Evolutionary conservation across 2,797 vertebrate species (phyloP).

Genomic region (Malurus leucopterus): DNA sequence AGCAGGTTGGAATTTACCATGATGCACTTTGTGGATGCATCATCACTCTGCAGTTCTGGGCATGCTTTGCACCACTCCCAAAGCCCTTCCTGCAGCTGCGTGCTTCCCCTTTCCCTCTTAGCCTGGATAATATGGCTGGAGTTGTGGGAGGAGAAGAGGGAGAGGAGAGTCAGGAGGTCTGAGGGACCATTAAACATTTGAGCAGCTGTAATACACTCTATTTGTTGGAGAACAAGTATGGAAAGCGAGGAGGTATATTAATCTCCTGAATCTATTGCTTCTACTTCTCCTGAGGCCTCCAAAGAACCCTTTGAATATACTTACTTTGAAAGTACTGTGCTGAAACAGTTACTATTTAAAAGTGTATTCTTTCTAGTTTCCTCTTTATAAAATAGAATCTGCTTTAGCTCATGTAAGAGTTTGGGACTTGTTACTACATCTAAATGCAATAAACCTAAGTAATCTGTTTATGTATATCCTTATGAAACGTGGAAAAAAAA

Average conservation of each 20-base stretch:
- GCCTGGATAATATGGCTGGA: neutral
- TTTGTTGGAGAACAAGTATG: neutral
- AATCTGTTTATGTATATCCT: conserved; percentile 9
- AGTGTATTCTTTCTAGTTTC: neutral
- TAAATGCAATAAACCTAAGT: neutral
- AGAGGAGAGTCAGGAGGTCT: neutral
- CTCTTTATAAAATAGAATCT: neutral
- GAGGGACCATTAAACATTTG: neutral
- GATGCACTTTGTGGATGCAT: neutral
- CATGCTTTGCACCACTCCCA: neutral
- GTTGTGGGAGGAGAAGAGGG: neutral
- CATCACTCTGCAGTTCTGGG: neutral
- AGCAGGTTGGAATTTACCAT: neutral
- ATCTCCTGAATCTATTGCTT: neutral
- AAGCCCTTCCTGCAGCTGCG: neutral
- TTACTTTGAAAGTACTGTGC: neutral
- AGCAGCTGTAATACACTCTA: neutral
- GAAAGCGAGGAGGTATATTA: neutral
- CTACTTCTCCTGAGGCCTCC: neutral
- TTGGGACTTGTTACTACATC: neutral
- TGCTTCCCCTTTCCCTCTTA: neutral
- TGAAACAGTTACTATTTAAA: neutral
- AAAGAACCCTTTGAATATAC: neutral
- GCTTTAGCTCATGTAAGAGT: neutral
- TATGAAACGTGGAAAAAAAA: neutral